Base-by-base conservation (phyloP, 2,888 invertebrate species). In the Caenorhabditis japonica region DNA sequence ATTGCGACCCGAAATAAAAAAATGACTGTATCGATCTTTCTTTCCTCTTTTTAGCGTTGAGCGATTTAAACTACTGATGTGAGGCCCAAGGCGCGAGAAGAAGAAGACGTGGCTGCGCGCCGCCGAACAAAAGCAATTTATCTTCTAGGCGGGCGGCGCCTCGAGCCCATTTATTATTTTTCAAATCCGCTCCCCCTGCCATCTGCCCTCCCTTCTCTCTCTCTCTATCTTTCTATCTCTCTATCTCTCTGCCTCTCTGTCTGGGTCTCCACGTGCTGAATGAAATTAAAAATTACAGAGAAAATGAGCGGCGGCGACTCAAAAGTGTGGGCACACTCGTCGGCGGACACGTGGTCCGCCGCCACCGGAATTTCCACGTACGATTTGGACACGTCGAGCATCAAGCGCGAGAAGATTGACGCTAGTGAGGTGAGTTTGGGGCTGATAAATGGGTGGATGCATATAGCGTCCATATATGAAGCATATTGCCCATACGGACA, bases 121-220 rank as follows among this genome's bases (percentile, higher is more conserved):
- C 17, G 51, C 43, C 49, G 64, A 64, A 64, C 64, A 64, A 64
- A 64, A 64, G 64, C 56, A 47, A 64, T 64, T 39, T 55, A 64
- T 64, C 64, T 56, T 47, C 15, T 5, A 19, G 51, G 33, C 47
- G 30, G 53, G 12, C 17, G 49, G 33, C 46, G 46, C 25, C 23
- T 25, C 30, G 62, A 64, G 64, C 64, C 64, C 56, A 64, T 64
- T 64, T 64, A 64, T 64, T 64, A 64, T 64, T 64, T 64, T 64
- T 64, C 49, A 56, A 64, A 64, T 64, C 64, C 62, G 39, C 47
- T 21, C 33, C 30, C 19, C 49, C 23, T 13, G 34, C 43, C 34
- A 44, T 44, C 44, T 49, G 41, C 23, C 27, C 44, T 25, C 4
- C 39, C 46, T 21, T 39, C 39, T 38, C 15, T 17, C 19, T 49